Evolutionary conservation across 2,888 invertebrate genomes (phyloP), one percentile per base, ranked within the genome.

Genomic region (Coelopa pilipes): DNA sequence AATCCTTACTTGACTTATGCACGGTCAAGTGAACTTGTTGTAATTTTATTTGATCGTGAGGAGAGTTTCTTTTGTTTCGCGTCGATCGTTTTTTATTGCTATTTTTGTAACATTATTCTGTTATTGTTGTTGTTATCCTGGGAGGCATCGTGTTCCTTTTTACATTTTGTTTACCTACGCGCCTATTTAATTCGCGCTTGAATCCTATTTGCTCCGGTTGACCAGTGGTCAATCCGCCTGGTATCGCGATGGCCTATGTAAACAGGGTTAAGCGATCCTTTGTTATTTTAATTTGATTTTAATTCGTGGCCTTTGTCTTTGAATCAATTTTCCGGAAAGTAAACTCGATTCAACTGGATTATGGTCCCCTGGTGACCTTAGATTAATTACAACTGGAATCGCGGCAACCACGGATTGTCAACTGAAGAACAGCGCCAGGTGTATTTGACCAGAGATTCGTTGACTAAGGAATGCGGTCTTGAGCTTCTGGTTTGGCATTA

Each of bases 191-290:
- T 66, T 59, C 60, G 57, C 72, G 55, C 63, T 71, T 63, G 63
- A 77, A 79, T 79, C 77, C 76, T 78, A 79, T 79, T 79, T 79
- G 79, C 76, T 79, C 78, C 77, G 77, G 78, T 79, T 78, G 79
- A 78, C 79, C 78, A 77, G 74, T 74, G 78, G 79, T 76, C 77
- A 77, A 74, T 66, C 65, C 74, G 67, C 19, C 49, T 60, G 62
- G 19, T 21, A 12, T 17, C 60, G 19, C 46, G 57, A 46, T 69
- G 15, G 57, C 5, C 34, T 49, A n/a, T 62, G 62, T 70, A 50
- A 60, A 34, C 50, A 70, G 70, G 50, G 53, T 70, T 50, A 53
- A 63, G 53, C 17, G 70, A 34, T 70, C 19, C 45, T 69, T 46
- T 49, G 70, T 62, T 62, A 45, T 46, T 62, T 47, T 46, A 11